These are phyloP conservation scores for Enteromius argenteus DNA, from an alignment of 2,797 vertebrate genomes.

Conservation along the genomic window DNA sequence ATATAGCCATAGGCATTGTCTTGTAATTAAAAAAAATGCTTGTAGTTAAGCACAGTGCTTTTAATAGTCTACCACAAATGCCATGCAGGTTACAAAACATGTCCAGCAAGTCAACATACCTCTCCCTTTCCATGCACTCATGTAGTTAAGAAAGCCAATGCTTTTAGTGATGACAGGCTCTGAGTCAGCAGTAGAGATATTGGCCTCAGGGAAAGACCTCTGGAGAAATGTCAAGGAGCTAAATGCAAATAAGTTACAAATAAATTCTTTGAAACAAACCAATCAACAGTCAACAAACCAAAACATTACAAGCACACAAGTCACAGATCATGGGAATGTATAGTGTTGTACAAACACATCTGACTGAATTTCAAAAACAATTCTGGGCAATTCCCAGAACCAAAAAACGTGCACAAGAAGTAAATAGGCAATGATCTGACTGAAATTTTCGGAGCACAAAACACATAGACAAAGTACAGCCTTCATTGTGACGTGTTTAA, in stretches of 20 bases:
- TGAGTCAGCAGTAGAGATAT: conserved; percentile 52
- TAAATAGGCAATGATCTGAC: not conserved
- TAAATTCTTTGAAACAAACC: not conserved
- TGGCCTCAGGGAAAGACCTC: conserved; percentile 63
- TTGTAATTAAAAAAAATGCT: not conserved
- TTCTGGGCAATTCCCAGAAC: not conserved
- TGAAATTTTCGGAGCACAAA: not conserved
- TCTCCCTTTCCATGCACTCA: conserved; percentile 75
- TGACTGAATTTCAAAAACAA: not conserved
- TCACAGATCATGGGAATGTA: not conserved
- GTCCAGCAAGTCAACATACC: conserved; percentile 61
- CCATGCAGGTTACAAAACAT: not conserved
- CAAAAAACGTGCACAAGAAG: not conserved
- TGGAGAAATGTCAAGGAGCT: conserved; percentile 68
- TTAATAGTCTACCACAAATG: not conserved
- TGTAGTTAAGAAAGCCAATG: conserved; percentile 69
- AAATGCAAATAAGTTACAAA: not conserved
- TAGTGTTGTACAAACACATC: not conserved
- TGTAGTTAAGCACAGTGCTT: not conserved
- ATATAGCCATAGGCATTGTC: not conserved
- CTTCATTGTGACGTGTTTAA: not conserved
- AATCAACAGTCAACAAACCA: not conserved
- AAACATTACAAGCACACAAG: not conserved
- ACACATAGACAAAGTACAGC: not conserved
- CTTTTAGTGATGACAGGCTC: conserved; percentile 63